A percentile compares a stretch with the other conserved stretches of the same genome.
phyloP scores from a whole-genome alignment of 37 sponge, comb jelly and placozoan species.

The Dysidea cf. avara region DNA sequence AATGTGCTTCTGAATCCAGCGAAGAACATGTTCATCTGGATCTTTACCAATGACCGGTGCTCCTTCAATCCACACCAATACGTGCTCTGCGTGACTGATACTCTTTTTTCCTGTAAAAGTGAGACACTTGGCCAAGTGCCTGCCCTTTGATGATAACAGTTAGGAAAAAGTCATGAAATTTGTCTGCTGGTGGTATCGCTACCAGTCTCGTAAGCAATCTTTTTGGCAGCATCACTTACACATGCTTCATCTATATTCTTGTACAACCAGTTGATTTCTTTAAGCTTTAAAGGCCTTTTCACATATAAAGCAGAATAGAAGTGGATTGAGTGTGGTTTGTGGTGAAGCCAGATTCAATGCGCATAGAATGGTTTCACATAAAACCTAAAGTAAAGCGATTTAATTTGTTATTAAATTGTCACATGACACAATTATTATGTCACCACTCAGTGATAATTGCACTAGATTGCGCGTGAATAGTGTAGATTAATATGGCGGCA shows the following conservation, averaged over 20 bases:
- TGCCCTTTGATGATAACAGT: constrained; percentile 35
- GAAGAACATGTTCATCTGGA: not conserved
- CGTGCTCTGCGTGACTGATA: constrained; percentile 49
- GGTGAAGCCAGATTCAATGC: no score
- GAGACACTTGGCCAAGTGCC: constrained; percentile 37
- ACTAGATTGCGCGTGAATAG: no score
- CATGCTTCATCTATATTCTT: not conserved
- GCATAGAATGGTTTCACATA: no score
- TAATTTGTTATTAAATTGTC: no score
- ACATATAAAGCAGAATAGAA: no score
- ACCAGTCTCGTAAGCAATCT: constrained; percentile 46
- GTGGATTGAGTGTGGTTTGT: no score
- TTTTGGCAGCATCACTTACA: not conserved
- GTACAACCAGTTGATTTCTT: constrained; percentile 11
- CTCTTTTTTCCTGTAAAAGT: constrained; percentile 36
- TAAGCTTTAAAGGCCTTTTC: constrained; percentile 17
- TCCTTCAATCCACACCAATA: constrained; percentile 33
- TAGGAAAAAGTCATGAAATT: constrained; percentile 30
- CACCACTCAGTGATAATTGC: no score
- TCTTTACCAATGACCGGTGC: constrained; percentile 39
- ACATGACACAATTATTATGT: no score
- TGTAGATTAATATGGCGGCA: no score
- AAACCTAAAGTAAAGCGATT: no score
- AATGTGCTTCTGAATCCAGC: constrained; percentile 47
- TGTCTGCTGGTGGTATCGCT: constrained; percentile 4